A percentile compares a stretch with the other conserved stretches of the same genome.
Evolutionary conservation across 2,797 vertebrate species (phyloP).

Genomic region (Lepus oiostolus): DNA sequence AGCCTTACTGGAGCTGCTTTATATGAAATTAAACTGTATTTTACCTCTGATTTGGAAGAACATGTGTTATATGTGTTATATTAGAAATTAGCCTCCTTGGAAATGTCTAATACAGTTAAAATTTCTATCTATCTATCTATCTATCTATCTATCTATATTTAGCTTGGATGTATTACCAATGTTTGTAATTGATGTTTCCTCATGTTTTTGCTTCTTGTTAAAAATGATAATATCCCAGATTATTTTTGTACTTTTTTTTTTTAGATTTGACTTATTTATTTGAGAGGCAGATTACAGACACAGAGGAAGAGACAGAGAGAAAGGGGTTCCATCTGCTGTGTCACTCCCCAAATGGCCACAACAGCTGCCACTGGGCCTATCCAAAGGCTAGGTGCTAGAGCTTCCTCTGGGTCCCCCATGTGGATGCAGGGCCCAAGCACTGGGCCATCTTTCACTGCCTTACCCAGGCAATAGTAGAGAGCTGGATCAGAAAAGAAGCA

Average conservation of each 20-base stretch:
- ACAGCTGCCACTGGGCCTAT: too few relatives aligned
- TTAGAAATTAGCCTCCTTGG: neutral
- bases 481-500: too few relatives aligned
- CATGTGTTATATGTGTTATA: neutral
- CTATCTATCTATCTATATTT: neutral
- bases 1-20: neutral
- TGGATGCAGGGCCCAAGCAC: too few relatives aligned
- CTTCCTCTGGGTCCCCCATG: too few relatives aligned
- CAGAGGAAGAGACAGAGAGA: too few relatives aligned
- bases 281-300: too few relatives aligned
- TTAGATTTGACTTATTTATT: too few relatives aligned
- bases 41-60: neutral
- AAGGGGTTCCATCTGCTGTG: too few relatives aligned
- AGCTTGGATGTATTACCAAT: neutral
- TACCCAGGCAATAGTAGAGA: too few relatives aligned
- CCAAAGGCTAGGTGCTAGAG: too few relatives aligned
- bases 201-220: neutral
- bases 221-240: neutral
- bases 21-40: neutral
- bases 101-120: neutral
- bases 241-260: neutral
- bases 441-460: too few relatives aligned
- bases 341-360: too few relatives aligned
- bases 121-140: neutral
- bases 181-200: neutral